phyloP scores from a whole-genome alignment of 2,888 invertebrate species.

The Myathropa florea region DNA sequence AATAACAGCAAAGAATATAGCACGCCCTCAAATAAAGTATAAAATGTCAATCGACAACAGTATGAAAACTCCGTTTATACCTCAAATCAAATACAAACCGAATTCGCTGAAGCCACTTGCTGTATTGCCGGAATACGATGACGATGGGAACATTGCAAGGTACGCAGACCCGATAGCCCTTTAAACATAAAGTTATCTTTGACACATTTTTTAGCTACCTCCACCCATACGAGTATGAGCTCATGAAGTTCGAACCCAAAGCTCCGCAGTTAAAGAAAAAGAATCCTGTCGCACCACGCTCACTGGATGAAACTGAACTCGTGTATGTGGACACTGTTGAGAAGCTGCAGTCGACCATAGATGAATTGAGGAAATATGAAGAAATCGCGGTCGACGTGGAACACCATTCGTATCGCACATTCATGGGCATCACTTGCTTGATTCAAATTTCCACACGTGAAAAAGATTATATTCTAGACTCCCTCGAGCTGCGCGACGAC shows the following conservation, averaged over 20 bases:
- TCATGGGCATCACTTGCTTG: conserved; percentile 96
- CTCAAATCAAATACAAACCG: conserved; percentile 92
- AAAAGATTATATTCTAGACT: conserved; percentile 94
- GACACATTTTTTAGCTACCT: conserved; percentile 84
- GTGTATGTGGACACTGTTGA: conserved; percentile 85
- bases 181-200: background rate
- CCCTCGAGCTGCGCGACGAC: conserved; percentile 90
- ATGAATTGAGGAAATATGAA: conserved; percentile 84
- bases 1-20: conserved; percentile 87
- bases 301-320: conserved; percentile 85
- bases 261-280: conserved; percentile 81
- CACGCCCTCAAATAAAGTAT: conserved; percentile 92
- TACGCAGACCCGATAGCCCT: conserved; percentile 9
- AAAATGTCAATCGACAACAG: conserved; percentile 93
- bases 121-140: conserved; percentile 86
- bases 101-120: conserved; percentile 92
- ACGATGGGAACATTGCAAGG: conserved; percentile 84
- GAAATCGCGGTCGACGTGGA: conserved; percentile 95
- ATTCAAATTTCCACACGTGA: conserved; percentile 94
- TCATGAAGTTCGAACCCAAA: conserved; percentile 87
- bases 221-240: conserved; percentile 94
- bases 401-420: conserved; percentile 95
- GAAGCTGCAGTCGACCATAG: conserved; percentile 85
- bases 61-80: conserved; percentile 87
- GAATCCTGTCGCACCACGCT: conserved; percentile 79